Conservation (phyloP, 2,888 invertebrate genomes). For the Pogonocherus hispidulus region DNA sequence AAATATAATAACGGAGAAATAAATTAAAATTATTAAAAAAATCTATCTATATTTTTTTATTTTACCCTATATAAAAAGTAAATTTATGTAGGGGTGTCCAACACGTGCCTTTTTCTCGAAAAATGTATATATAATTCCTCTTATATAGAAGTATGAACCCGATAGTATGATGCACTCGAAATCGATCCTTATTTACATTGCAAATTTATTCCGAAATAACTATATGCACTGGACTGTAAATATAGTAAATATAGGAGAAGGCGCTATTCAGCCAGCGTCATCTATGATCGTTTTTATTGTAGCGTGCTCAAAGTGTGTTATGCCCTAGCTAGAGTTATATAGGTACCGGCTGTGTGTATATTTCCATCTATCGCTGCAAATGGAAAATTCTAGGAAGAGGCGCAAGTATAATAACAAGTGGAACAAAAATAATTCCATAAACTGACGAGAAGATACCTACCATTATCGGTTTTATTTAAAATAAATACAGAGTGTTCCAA, state of each 20-base stretch:
- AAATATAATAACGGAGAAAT: too few relatives aligned
- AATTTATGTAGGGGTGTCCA: slow-evolving; percentile 34
- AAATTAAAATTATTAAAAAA: too few relatives aligned
- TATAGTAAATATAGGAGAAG: slow-evolving; percentile 5
- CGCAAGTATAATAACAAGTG: too few relatives aligned
- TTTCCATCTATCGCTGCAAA: too few relatives aligned
- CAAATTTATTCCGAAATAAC: slow-evolving; percentile 46
- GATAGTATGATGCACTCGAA: slow-evolving; percentile 40
- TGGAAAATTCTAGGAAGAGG: too few relatives aligned
- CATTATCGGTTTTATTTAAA: too few relatives aligned
- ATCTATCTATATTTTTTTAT: too few relatives aligned
- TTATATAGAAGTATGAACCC: slow-evolving; percentile 7
- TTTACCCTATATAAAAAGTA: not conserved
- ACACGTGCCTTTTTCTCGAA: not conserved
- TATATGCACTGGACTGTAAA: slow-evolving; percentile 24
- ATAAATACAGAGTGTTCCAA: too few relatives aligned
- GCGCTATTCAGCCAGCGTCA: slow-evolving; percentile 26
- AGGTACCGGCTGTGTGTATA: too few relatives aligned
- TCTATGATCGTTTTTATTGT: slow-evolving; percentile 27
- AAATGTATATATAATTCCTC: slow-evolving; percentile 20
- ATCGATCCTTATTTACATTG: slow-evolving; percentile 41
- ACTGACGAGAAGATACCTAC: too few relatives aligned
- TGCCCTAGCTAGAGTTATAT: not conserved
- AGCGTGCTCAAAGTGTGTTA: slow-evolving; percentile 10
- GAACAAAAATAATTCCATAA: too few relatives aligned